A percentile compares a stretch with the other conserved stretches of the same genome.
phyloP scores from a whole-genome alignment of 2,797 vertebrate genomes.

The Pogonophryne albipinna region DNA sequence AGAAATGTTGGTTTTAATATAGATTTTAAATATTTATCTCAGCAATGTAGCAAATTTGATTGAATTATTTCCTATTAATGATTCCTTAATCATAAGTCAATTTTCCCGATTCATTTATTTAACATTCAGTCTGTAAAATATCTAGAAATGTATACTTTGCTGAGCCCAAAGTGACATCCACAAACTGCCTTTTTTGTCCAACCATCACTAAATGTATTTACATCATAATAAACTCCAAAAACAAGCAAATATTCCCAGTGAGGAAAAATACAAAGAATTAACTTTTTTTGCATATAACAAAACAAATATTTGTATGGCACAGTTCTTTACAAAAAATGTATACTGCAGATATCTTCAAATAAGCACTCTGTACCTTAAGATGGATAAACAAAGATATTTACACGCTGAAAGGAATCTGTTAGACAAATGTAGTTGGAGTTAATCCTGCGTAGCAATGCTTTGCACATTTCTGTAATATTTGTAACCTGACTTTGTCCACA shows the following conservation, averaged over 20 bases:
- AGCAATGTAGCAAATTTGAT: not conserved
- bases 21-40: not conserved
- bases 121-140: no score
- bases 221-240: not conserved
- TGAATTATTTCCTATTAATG: no score
- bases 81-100: no score
- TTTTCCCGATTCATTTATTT: no score
- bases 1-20: not conserved
- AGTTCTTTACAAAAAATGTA: not conserved
- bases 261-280: no score
- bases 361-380: not conserved
- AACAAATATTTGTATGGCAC: not conserved
- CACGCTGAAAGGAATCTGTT: not conserved
- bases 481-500: constrained; percentile 32
- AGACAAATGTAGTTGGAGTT: not conserved
- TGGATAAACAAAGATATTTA: not conserved
- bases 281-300: no score
- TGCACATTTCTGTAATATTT: constrained; percentile 13
- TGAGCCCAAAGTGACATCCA: no score
- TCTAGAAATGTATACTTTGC: no score
- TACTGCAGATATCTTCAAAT: not conserved
- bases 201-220: not conserved
- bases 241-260: not conserved
- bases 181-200: not conserved
- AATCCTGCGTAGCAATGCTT: not conserved